Evolutionary conservation across 2,113 vertebrate genomes (phyloP).

Genomic region (Rafetus swinhoei): DNA sequence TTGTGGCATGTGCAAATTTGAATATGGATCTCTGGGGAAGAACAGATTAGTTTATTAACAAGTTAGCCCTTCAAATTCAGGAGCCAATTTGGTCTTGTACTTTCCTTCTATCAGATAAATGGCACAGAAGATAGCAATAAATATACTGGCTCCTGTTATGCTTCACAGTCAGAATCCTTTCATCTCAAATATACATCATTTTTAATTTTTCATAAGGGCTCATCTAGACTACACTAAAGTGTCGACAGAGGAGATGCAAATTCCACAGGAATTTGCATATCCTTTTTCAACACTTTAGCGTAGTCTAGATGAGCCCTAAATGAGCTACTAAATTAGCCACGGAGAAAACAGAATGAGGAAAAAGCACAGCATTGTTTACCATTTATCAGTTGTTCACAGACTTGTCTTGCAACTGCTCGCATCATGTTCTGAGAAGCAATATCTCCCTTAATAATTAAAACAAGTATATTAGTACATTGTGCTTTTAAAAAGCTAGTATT

Average conservation of each 20-base stretch:
- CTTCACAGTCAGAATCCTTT: background rate
- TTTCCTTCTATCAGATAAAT: background rate
- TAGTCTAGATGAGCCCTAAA: background rate
- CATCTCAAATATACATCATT: background rate
- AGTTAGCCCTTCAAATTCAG: background rate
- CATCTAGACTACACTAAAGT: too few species aligned
- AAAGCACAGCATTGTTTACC: constrained; percentile 75
- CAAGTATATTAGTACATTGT: constrained; percentile 37
- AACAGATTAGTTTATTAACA: background rate
- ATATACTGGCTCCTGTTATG: background rate
- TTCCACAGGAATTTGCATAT: too few species aligned
- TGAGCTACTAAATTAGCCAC: background rate
- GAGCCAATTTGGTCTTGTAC: background rate
- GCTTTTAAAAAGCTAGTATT: background rate
- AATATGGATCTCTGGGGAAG: background rate
- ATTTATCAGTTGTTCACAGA: constrained; percentile 94
- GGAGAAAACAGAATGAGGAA: background rate
- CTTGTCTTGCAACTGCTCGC: constrained; percentile 96
- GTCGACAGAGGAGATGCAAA: too few species aligned
- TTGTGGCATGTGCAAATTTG: background rate
- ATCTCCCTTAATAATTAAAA: constrained; percentile 87
- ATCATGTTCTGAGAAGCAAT: constrained; percentile 98
- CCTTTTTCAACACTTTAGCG: too few species aligned
- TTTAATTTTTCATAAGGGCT: background rate
- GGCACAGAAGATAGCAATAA: background rate